Percentiles rank a stretch among this genome's conserved stretches.
Conservation (phyloP, 2,113 vertebrate genomes). For the Cinclus mexicanus region DNA sequence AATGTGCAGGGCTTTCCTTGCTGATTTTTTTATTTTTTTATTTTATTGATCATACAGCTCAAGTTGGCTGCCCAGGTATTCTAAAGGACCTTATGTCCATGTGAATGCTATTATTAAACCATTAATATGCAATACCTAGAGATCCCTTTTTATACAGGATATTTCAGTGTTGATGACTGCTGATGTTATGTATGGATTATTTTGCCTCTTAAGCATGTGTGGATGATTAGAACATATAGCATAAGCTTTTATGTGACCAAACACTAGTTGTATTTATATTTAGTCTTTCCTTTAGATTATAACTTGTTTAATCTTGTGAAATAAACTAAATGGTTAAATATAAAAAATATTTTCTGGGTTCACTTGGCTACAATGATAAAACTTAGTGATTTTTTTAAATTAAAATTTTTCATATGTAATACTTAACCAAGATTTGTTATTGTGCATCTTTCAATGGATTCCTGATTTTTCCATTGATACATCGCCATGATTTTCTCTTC, state of each 20-base stretch:
- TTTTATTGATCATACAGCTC: accelerated
- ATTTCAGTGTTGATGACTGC: not conserved
- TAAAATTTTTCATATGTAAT: not conserved
- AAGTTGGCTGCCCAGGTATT: not conserved
- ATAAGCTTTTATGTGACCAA: not conserved
- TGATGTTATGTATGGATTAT: not conserved
- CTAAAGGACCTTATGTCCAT: not conserved
- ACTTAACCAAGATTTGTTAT: not conserved
- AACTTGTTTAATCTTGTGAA: not conserved
- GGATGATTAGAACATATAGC: not conserved
- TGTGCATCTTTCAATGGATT: not conserved
- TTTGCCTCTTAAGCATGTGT: not conserved
- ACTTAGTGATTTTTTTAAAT: not conserved
- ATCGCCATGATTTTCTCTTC: not conserved
- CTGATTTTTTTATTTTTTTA: too few species aligned
- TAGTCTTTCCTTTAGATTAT: not conserved
- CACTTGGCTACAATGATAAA: not conserved
- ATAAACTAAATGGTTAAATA: not conserved
- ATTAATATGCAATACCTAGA: not conserved
- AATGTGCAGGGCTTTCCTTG: accelerated
- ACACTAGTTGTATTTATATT: not conserved
- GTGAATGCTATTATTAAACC: not conserved
- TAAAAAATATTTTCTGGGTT: not conserved
- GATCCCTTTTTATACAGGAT: not conserved
- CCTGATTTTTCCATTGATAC: not conserved